These are phyloP conservation scores for Mesaphorura yosii DNA, from an alignment of 1,140 invertebrate species.

Conservation along the genomic window DNA sequence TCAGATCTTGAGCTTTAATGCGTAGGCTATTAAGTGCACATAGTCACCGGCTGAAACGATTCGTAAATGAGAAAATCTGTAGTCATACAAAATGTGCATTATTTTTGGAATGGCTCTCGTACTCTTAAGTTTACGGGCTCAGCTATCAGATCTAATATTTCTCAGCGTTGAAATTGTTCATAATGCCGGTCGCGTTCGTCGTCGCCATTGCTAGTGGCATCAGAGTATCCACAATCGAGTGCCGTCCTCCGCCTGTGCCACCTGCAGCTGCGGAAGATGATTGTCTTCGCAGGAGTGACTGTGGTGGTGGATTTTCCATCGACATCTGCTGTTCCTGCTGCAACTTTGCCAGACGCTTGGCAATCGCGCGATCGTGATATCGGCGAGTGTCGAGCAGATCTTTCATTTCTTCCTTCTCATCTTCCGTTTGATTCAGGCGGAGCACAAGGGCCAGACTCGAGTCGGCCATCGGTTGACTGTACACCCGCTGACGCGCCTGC, in stretches of 20 bases:
- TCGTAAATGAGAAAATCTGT: too few relatives aligned
- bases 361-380: constrained; percentile 60
- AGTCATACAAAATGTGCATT: too few relatives aligned
- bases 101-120: too few relatives aligned
- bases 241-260: neutral
- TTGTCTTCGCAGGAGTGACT: neutral
- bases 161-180: too few relatives aligned
- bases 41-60: too few relatives aligned
- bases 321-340: neutral
- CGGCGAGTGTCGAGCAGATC: constrained; percentile 82
- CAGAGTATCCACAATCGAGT: neutral
- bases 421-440: constrained; percentile 61
- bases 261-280: neutral
- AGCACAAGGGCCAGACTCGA: constrained; percentile 56
- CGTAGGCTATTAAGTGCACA: too few relatives aligned
- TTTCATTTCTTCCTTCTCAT: constrained; percentile 56
- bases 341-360: constrained; percentile 42
- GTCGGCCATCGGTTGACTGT: constrained; percentile 92
- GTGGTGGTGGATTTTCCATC: too few relatives aligned
- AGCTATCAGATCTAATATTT: too few relatives aligned
- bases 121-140: too few relatives aligned
- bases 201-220: too few relatives aligned
- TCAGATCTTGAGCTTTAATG: too few relatives aligned
- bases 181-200: too few relatives aligned
- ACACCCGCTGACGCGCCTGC: constrained; percentile 68